Evolutionary conservation across 2,113 vertebrate species (phyloP), one percentile per base, ranked within the genome.

Genomic region (Fregata magnificens): DNA sequence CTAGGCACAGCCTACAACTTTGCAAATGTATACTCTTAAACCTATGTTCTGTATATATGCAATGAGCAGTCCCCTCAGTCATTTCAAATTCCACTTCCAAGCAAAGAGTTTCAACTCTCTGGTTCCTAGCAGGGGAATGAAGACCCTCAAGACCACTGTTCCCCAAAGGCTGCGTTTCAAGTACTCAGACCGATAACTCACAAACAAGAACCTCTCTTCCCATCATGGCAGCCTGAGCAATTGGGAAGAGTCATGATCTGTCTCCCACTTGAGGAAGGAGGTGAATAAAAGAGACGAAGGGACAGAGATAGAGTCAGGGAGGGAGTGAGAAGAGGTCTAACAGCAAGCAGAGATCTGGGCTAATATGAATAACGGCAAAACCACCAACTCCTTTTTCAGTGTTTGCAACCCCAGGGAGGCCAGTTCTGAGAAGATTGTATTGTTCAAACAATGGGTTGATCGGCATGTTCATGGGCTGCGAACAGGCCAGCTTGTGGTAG

Each of bases 11-110:
- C 9, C 4, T 24, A 28, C 5, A 59, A 9, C 9, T 78, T 77
- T 53, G 5, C 8, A 71, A 78, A 34, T n/a, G 5, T 11, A 40
- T 18, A 6, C 24, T 76, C 6, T 70, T 62, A 77, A 79, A n/a
- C 6, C 5, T n/a, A 7, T 26, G 1, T 7, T 31, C 14, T 18
- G 3, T 52, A 20, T 16, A 22, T 42, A 29, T 14, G 5, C 17
- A 50, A 47, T 1, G 2, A 65, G 29, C 56, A 11, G 16, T 45
- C 3, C 6, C 12, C 11, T 29, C 1, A 0, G 13, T 28, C 10
- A 61, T 40, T 88, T 82, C 40, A 61, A 32, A 59, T n/a, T 56
- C 17, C 5, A 15, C 3, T 77, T 77, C 36, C 21, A 61, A 70
- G 22, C 5, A 58, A 65, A 56, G 8, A 38, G 7, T 58, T 78